Base-by-base conservation (phyloP, 2,888 invertebrate genomes). In the Neria commutata region DNA sequence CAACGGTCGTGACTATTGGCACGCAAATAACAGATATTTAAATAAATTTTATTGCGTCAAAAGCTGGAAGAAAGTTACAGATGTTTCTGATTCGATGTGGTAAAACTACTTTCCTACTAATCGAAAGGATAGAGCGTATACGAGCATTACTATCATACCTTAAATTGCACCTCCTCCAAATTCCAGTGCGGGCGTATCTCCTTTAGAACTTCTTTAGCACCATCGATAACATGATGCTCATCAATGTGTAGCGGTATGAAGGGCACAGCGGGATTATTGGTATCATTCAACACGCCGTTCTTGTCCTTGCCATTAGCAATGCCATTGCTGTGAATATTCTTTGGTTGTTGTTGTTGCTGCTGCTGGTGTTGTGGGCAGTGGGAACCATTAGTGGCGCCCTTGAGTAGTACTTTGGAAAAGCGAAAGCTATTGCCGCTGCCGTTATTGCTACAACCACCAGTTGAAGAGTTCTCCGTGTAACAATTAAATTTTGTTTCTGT, bases 151-250 rank as follows among this genome's bases (percentile, higher is more conserved):
- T n/a, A 21, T 19, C 19, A 19, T 73, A 93, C 93, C 89, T 91
- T 92, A 78, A 89, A 88, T 71, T 85, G 84, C 60, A 92, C 84
- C 70, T 85, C 83, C 65, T 86, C 84, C 61, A 83, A 71, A 56
- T 85, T 80, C 94, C 94, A 94, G 42, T 84, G 71, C 17, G 92
- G 90, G 75, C 91, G 85, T 67, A 94, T 86, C 49, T 81, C 82
- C 79, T 85, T 83, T 59, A 94, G 83, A 71, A 94, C 83, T 76
- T 87, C 82, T 67, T 84, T 81, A 54, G 91, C 90, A 68, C 91
- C 92, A 42, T 83, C 81, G 67, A 87, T 84, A 50, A 91, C 83
- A 77, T 89, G 84, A 74, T 86, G 83, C 78, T 91, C 91, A 68
- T 88, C 84, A 68, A 91, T 85, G 68, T 84, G 85, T 61, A 90